phyloP scores from a whole-genome alignment of 30 jellyfish, hydroid and myxozoan species.

The Pelagia noctiluca region DNA sequence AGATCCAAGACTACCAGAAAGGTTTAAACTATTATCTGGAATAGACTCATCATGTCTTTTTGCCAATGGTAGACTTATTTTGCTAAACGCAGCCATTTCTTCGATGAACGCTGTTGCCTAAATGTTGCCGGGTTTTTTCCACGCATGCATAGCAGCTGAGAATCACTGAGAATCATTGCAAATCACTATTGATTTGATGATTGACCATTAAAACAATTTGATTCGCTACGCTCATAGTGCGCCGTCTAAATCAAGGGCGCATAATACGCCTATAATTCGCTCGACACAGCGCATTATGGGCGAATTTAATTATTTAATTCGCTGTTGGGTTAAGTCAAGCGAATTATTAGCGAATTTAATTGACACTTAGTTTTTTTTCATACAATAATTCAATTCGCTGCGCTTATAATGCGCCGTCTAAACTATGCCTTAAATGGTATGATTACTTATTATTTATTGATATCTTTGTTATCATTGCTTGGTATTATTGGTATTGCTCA shows the following conservation, averaged over 20 bases:
- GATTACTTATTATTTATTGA: too few species aligned
- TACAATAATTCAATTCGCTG: not conserved
- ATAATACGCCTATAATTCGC: conserved; percentile 1
- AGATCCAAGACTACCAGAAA: not conserved
- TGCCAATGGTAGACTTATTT: not conserved
- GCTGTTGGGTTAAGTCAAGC: not conserved
- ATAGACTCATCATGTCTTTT: not conserved
- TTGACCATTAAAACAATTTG: not conserved
- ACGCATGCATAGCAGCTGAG: not conserved
- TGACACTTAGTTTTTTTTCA: not conserved
- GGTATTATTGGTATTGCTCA: too few species aligned
- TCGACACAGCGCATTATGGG: conserved; percentile 9
- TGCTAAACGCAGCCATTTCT: conserved; percentile 2
- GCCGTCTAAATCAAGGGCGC: conserved; percentile 7
- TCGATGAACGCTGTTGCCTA: not conserved
- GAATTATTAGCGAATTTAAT: not conserved
- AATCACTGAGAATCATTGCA: not conserved
- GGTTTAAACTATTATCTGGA: not conserved
- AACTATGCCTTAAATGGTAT: too few species aligned
- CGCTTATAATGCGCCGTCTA: conserved; percentile 3
- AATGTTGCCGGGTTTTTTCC: too few species aligned
- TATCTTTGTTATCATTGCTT: too few species aligned
- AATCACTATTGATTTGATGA: not conserved
- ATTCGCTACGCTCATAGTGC: not conserved
- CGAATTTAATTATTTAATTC: too few species aligned